Base-by-base conservation (phyloP, 92 coral and sea anemone genomes). In the Anthopleura xanthogrammica region DNA sequence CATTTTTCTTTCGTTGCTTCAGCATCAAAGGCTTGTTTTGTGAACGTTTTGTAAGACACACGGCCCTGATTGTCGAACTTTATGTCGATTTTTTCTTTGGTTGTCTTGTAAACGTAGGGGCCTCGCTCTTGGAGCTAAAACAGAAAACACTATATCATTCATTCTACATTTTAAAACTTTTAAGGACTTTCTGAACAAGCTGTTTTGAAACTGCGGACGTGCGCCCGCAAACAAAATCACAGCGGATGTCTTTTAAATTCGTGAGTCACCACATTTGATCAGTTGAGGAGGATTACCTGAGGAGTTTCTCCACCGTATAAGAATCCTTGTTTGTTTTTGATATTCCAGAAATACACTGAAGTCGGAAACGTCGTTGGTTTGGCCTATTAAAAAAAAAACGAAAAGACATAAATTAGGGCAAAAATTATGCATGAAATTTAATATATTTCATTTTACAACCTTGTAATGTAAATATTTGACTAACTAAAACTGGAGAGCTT, bases 71-170 rank as follows among this genome's bases (percentile, higher is more conserved):
- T 77, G 68, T 90, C 87, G 72, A 95, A 95, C 57, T 54, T 14
- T 42, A 92, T 92, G 36, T 84, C 88, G 58, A 95, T 88, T 72
- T 93, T 89, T 77, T 86, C 83, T 9, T 83, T 57, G 29, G 79
- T 79, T 43, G 85, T 82, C 52, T 80, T 90, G 93, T 95, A 95
- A 12, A 95, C 87, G 78, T 95, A 95, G 11, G 98, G 98, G 6
- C 98, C 98, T 54, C 73, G 86, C 83, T 95, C 93, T 72, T 82
- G 81, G 16, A 95, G 77, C 98, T 90, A 79, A 11, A 50, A 77
- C 52, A 56, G 23, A 58, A 57, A 83, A 48, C 40, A n/a, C 82
- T 50, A 46, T 14, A 22, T 60, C 60, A 40, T 8, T 41, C 12
- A 41, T 23, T 23, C 41, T 5, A 29, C 14, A 20, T 60, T 12